Base-by-base conservation (phyloP, 1,140 invertebrate species). In the Pseudomyrmex concolor region DNA sequence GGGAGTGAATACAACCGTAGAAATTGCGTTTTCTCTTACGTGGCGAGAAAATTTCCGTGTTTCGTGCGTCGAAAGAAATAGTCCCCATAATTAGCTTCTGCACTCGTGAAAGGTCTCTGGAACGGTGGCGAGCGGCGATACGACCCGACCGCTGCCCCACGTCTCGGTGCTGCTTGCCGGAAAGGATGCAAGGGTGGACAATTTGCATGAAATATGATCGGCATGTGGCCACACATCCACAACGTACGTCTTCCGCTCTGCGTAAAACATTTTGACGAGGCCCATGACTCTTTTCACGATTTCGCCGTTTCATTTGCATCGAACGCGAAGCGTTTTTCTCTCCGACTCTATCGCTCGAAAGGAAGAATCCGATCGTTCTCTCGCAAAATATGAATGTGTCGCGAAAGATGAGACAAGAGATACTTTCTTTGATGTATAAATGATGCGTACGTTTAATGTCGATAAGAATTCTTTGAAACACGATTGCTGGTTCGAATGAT, bases 1-100 rank as follows among this genome's bases (percentile, higher is more conserved):
- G 45, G 15, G 12, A 43, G 66, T 17, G 80, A 83, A 83, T 70
- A 62, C 73, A 66, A 80, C 51, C 78, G 62, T 84, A 67, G 85
- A 89, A 89, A 88, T 90, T 87, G 84, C 83, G 84, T 84, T 87
- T 90, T 88, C 84, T 88, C 83, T 85, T 84, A 84, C 71, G 78
- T 74, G 77, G 86, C 62, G 80, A 76, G 84, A 88, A 89, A 89
- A 82, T 89, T 90, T 74, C 81, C 68, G 89, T 84, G 86, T 90
- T 73, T 63, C 48, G 57, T 51, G 25, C 68, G 68, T 62, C 9
- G 17, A n/a, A 76, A 76, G 71, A 85, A 86, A 89, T 89, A 87
- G 76, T 83, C 83, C 76, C 73, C 86, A 81, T 90, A 90, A 90
- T 90, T 90, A 90, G 87, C n/a, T 68, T 64, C 15, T 22, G 22